Conservation (phyloP, 30 jellyfish, hydroid and myxozoan genomes). For the Aurelia sp. region DNA sequence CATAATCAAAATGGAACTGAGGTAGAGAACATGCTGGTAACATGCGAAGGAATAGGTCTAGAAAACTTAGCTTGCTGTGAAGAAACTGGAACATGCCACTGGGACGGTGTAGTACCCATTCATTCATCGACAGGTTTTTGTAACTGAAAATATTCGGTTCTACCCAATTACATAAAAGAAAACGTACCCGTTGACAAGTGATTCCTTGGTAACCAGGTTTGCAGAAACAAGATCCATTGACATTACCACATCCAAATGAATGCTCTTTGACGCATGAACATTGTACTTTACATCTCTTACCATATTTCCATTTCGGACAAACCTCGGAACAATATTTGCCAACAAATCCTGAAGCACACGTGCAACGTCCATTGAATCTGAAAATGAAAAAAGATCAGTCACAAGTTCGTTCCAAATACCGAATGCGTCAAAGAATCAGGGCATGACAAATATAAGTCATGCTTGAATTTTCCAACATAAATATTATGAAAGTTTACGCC, state of each 20-base stretch:
- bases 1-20: too few species aligned
- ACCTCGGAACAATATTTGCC: constrained; percentile 73
- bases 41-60: too few species aligned
- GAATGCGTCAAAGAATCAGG: too few species aligned
- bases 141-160: neutral
- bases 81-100: too few species aligned
- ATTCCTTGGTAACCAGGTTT: constrained; percentile 79
- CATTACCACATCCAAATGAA: constrained; percentile 65
- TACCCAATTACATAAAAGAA: neutral
- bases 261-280: constrained; percentile 48
- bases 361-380: constrained; percentile 86
- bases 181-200: constrained; percentile 65
- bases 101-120: too few species aligned
- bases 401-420: too few species aligned
- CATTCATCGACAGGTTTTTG: too few species aligned
- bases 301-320: constrained; percentile 75
- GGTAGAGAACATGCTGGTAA: too few species aligned
- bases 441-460: too few species aligned
- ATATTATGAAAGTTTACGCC: too few species aligned
- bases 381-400: neutral
- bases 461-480: too few species aligned
- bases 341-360: constrained; percentile 79
- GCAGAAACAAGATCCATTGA: constrained; percentile 83
- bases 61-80: too few species aligned
- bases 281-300: constrained; percentile 48